phyloP scores from a whole-genome alignment of 2,113 vertebrate species.

The Turdus rufiventris region DNA sequence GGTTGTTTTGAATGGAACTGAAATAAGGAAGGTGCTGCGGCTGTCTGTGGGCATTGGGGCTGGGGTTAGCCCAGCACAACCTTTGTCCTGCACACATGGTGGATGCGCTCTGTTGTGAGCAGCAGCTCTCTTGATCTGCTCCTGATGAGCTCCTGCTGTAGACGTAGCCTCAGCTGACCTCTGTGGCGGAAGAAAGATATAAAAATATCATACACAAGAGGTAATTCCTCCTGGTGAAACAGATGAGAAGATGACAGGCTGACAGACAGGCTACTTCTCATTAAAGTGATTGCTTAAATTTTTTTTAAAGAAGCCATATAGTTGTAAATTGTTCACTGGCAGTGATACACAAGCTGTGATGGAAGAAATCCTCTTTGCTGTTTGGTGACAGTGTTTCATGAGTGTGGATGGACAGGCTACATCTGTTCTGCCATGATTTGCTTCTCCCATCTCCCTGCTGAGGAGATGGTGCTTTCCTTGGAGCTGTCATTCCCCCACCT shows the following conservation, averaged over 20 bases:
- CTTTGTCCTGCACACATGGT: not conserved
- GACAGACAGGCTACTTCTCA: not conserved
- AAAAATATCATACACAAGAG: not conserved
- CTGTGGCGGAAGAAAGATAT: not conserved
- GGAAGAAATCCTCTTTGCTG: not conserved
- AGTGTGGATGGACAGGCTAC: not conserved
- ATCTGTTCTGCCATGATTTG: not conserved
- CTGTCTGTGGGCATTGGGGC: not conserved
- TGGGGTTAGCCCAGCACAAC: not conserved
- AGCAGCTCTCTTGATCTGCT: not conserved
- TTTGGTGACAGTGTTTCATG: not conserved
- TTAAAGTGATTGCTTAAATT: not conserved
- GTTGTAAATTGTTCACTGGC: not conserved
- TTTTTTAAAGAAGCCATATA: not conserved
- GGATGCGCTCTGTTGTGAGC: accelerated
- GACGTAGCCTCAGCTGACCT: not conserved
- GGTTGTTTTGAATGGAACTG: not conserved
- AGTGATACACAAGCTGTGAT: accelerated
- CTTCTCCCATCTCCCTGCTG: not conserved
- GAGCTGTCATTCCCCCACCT: not conserved
- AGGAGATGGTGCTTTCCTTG: not conserved
- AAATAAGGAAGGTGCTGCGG: not conserved
- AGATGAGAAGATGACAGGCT: not conserved
- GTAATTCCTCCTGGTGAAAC: not conserved
- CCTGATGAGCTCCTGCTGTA: not conserved